Base-by-base conservation (phyloP, 2,888 invertebrate genomes). In the Thecophora atra region DNA sequence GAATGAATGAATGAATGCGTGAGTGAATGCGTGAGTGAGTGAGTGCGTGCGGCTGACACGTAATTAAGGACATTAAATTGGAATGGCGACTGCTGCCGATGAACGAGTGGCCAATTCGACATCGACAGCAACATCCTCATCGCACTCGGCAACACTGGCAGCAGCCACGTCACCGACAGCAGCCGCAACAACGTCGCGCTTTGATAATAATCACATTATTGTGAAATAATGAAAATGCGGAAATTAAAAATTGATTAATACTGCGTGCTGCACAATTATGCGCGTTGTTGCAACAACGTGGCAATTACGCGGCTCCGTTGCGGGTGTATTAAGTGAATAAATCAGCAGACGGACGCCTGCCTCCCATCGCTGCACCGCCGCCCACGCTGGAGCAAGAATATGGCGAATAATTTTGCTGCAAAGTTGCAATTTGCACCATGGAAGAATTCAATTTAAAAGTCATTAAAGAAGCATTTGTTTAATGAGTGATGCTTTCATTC, bases 201-300 rank as follows among this genome's bases (percentile, higher is more conserved):
- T 44, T 68, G 68, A 70, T 70, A 70, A 63, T 70, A 70, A 70
- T 70, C 70, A 70, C 70, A 70, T 70, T 70, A 70, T 70, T 51
- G 60, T 69, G 62, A 70, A 70, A 70, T 70, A 70, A 70, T 70
- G 70, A 70, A 70, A 70, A 30, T 30, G 37, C 37, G 70, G 51
- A 70, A 63, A 70, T 60, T 72, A 62, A 71, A 75, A 75, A 73
- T 66, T 75, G 73, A 72, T 74, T 72, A 72, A 71, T 71, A 44
- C 66, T 69, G 28, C 52, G 63, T 70, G 52, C 52, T 51, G 63
- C 70, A 72, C 75, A 70, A 70, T 70, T 70, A 70, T 52, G 62
- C 52, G 70, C 62, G 62, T 63, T 63, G 70, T 70, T 70, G 63
- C 70, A 70, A 51, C 63, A 62, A 70, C 70, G 63, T 63, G 52